Conservation (phyloP, 2,888 invertebrate genomes). For the Luperina testacea region DNA sequence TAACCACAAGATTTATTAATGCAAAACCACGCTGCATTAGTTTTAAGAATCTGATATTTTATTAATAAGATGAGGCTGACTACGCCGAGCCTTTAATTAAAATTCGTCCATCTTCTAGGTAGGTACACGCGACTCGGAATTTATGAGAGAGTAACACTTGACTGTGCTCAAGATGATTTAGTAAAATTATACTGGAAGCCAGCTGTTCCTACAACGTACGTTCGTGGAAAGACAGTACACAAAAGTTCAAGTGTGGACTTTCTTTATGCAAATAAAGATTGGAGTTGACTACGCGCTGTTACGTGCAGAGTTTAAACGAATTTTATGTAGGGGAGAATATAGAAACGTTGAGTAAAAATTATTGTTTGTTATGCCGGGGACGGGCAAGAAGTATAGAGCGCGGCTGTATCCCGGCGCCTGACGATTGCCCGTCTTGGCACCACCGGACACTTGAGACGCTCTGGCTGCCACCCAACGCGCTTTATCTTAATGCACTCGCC, state of each 20-base stretch:
- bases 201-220: conserved; percentile 70
- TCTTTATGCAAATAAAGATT: conserved; percentile 49
- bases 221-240: conserved; percentile 42
- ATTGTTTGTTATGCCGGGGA: conserved; percentile 34
- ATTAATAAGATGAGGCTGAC: conserved; percentile 65
- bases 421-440: conserved; percentile 78
- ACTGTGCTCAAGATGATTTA: conserved; percentile 72
- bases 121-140: conserved; percentile 66
- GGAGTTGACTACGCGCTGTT: conserved; percentile 14
- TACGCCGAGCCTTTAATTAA: conserved; percentile 74
- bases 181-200: conserved; percentile 72
- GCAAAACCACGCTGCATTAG: conserved; percentile 60
- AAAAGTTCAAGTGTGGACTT: conserved; percentile 48
- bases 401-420: conserved; percentile 64
- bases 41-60: conserved; percentile 66
- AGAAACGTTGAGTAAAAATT: conserved; percentile 26
- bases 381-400: conserved; percentile 47
- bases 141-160: conserved; percentile 74
- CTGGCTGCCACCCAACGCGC: conserved; percentile 86
- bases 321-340: not conserved
- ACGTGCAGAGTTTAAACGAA: conserved; percentile 7
- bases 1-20: conserved; percentile 54
- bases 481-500: conserved; percentile 88
- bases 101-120: conserved; percentile 71
- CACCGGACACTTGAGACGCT: conserved; percentile 86